Base-by-base conservation (phyloP, 1,140 invertebrate species). In the Lanistes nyassanus region DNA sequence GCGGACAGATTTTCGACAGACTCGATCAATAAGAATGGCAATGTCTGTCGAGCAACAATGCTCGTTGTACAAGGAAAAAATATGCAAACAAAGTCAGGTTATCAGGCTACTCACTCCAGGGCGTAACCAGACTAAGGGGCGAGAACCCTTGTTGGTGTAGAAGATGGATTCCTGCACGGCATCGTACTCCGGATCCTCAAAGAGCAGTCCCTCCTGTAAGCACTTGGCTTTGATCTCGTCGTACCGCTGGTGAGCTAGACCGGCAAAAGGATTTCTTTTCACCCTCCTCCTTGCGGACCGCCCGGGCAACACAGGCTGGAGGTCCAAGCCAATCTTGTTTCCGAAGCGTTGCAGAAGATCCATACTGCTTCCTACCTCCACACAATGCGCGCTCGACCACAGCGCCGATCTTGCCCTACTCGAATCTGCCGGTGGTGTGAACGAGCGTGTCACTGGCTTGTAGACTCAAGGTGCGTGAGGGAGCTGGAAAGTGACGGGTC, bases 121-220 rank as follows among this genome's bases (percentile, higher is more conserved):
- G 70, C 86, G 74, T 71, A 85, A 84, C 88, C 88, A 89, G 67
- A 86, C 85, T 70, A 88, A 86, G 42, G 80, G 76, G 19, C 82
- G 76, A 5, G 79, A 76, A 29, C 85, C 82, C 39, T 73, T 37
- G 29, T 74, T 69, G 74, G 83, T 85, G 79, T 84, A 88, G 79
- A 88, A 89, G 31, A 89, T 82, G 26, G 85, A 85, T 0, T 56
- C 36, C 65, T 87, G 82, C 31, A 77, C 76, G 2, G 88, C 84
- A 23, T 77, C 80, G 75, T 88, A 89, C 47, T 88, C 86, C 5
- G 86, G 85, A 77, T 89, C 88, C 74, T 89, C 87, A 82, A 88
- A 89, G 47, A 88, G 78, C 55, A 76, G 77, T 51, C 87, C 82
- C 53, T 85, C 79, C 36, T 80, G 79, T 39, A 78, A 74, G 67